Percentiles rank a stretch among this genome's conserved stretches.
Conservation (phyloP, 2,113 vertebrate genomes). For the Gobio gobio region DNA sequence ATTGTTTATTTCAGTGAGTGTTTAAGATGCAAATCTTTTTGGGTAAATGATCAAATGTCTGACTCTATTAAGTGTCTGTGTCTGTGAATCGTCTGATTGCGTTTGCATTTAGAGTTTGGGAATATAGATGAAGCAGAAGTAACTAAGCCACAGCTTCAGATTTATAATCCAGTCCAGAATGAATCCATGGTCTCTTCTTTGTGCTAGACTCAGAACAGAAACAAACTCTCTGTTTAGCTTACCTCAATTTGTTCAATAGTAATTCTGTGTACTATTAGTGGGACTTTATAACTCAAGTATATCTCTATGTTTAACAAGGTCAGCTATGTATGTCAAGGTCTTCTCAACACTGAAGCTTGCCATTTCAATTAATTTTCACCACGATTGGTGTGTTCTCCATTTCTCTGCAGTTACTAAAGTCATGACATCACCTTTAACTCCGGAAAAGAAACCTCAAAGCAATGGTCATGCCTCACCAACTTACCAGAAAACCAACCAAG, state of each 20-base stretch:
- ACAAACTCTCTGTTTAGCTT: not conserved
- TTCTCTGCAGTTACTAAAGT: conserved; percentile 64
- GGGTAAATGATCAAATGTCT: not conserved
- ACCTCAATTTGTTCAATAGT: not conserved
- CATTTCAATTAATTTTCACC: not conserved
- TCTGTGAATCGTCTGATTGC: conserved; percentile 7
- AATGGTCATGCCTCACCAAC: conserved; percentile 71
- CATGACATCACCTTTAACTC: conserved; percentile 68
- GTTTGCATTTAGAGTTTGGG: not conserved
- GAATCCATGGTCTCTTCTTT: conserved; percentile 5
- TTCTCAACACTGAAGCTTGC: not conserved
- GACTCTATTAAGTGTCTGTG: not conserved
- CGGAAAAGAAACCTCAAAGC: conserved; percentile 72
- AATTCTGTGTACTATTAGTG: not conserved
- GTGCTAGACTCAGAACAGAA: not conserved
- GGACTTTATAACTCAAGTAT: not conserved
- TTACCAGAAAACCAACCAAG: conserved; percentile 48
- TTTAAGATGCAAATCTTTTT: not conserved
- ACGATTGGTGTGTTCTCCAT: conserved; percentile 36
- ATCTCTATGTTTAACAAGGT: not conserved
- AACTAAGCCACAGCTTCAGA: not conserved
- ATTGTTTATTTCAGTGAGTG: not conserved
- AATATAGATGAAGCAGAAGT: not conserved
- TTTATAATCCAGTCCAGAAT: conserved; percentile 1
- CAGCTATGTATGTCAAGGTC: conserved; percentile 31